Percentiles rank a stretch among this genome's conserved stretches.
These are phyloP conservation scores for Peromyscus leucopus DNA, from an alignment of 2,113 vertebrate genomes.

Conservation along the genomic window DNA sequence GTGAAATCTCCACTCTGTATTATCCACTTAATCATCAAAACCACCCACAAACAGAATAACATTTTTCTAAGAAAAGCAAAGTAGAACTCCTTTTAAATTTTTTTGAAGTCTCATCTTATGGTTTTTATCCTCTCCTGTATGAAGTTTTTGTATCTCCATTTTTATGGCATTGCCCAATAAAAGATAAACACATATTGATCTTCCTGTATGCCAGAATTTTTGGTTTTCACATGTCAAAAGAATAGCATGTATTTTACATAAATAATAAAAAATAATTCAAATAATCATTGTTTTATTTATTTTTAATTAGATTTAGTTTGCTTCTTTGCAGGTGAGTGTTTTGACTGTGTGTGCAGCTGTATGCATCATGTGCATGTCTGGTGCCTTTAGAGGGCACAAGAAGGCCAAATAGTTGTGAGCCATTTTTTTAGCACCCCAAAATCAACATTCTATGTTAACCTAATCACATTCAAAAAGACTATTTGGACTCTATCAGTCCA, in stretches of 20 bases:
- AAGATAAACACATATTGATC: constrained; percentile 3
- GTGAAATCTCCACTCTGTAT: background rate
- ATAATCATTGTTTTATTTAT: constrained; percentile 24
- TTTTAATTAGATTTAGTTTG: background rate
- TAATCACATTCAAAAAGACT: background rate
- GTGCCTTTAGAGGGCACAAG: background rate
- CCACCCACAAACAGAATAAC: background rate
- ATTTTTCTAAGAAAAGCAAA: background rate
- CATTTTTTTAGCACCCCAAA: too few relatives aligned
- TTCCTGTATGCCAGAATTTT: background rate
- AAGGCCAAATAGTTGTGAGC: background rate
- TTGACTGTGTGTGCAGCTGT: background rate
- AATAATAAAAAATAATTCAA: background rate
- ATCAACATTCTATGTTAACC: constrained; percentile 23
- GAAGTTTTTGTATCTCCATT: background rate
- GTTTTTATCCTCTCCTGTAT: background rate
- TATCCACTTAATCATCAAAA: background rate
- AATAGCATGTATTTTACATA: background rate
- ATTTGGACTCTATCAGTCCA: background rate
- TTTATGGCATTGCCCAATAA: background rate
- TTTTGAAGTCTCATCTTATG: background rate
- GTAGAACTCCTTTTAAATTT: constrained; percentile 1
- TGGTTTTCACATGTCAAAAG: background rate
- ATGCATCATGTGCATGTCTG: background rate
- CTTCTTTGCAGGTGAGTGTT: background rate